Evolutionary conservation across 2,113 vertebrate species (phyloP).

Genomic region (Copsychus sechellarum): DNA sequence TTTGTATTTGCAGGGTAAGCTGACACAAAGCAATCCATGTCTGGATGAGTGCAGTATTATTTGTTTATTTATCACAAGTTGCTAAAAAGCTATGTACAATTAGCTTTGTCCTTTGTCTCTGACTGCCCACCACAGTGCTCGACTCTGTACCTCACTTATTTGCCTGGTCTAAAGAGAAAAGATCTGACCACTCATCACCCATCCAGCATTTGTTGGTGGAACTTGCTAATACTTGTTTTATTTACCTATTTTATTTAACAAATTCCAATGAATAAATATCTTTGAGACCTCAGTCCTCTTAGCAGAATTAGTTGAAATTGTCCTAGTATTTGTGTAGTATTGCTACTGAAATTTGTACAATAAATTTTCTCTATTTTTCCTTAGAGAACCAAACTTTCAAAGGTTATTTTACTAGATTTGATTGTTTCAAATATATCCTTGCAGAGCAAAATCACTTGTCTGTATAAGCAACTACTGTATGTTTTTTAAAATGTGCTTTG

Average conservation of each 20-base stretch:
- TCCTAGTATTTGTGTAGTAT: not conserved
- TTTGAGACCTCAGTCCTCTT: not conserved
- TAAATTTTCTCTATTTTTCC: not conserved
- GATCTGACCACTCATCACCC: not conserved
- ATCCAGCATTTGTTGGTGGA: not conserved
- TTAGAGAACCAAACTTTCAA: not conserved
- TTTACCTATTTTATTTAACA: not conserved
- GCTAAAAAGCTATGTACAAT: not conserved
- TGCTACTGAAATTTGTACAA: not conserved
- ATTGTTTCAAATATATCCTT: not conserved
- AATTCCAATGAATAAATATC: not conserved
- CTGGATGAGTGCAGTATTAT: not conserved
- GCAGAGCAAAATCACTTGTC: not conserved
- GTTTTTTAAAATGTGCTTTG: not conserved
- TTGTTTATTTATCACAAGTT: not conserved
- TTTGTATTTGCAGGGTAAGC: fast-evolving
- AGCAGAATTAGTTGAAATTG: not conserved
- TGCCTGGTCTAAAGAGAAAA: not conserved
- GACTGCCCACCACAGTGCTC: not conserved
- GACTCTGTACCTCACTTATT: not conserved
- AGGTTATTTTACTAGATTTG: not conserved
- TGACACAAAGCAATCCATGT: not conserved
- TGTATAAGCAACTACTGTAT: not conserved
- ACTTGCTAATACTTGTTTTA: not conserved
- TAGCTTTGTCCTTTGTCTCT: not conserved